phyloP scores from a whole-genome alignment of 2,888 invertebrate species.

The Cecidostiba fungosa region DNA sequence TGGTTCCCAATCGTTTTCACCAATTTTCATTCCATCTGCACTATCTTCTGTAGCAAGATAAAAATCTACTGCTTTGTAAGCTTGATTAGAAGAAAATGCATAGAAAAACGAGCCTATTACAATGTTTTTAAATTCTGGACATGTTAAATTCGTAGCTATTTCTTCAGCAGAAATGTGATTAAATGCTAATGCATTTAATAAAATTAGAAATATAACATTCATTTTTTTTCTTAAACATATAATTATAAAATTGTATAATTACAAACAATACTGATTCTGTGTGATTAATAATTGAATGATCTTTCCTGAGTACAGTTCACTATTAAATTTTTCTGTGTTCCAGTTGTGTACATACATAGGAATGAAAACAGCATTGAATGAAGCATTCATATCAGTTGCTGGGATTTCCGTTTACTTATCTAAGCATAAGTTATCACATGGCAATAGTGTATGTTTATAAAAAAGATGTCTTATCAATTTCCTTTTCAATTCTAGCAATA shows the following conservation, averaged over 20 bases:
- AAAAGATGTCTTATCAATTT: no score
- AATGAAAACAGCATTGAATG: not conserved
- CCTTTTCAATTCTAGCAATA: no score
- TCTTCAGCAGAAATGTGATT: not conserved
- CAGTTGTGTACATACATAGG: not conserved
- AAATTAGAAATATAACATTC: not conserved
- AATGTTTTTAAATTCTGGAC: not conserved
- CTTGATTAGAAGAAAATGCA: not conserved
- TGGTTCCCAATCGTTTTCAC: not conserved
- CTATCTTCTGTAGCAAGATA: constrained; percentile 5
- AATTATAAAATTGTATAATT: not conserved
- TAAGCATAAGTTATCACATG: not conserved
- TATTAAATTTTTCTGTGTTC: not conserved
- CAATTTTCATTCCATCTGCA: not conserved
- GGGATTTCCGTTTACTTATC: not conserved
- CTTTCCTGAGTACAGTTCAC: not conserved
- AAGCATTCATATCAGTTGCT: not conserved
- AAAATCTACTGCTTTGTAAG: constrained; percentile 15
- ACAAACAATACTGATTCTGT: not conserved
- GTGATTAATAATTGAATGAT: not conserved
- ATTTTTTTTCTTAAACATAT: not conserved
- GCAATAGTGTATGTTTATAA: not conserved
- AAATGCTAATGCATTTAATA: not conserved
- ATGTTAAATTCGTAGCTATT: not conserved
- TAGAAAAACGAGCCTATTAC: not conserved